phyloP scores from a whole-genome alignment of 2,113 vertebrate species.

The Siphamia tubifer region DNA sequence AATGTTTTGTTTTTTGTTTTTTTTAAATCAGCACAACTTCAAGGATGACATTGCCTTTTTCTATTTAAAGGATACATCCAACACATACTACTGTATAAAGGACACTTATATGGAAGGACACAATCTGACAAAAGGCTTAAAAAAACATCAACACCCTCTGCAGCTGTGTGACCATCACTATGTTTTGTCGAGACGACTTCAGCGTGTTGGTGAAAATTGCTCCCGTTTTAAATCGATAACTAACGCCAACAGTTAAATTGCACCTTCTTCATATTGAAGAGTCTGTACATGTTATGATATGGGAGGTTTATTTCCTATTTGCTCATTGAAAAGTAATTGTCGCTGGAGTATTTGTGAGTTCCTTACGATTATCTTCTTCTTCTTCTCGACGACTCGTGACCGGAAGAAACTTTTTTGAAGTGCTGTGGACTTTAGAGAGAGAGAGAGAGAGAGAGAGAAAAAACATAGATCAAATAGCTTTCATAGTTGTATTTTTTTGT shows the following conservation, averaged over 20 bases:
- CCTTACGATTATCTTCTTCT: slow-evolving; percentile 37
- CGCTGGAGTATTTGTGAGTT: slow-evolving; percentile 45
- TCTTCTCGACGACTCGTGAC: slow-evolving; percentile 20
- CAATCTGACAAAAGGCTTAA: background rate
- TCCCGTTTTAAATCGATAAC: slow-evolving; percentile 27
- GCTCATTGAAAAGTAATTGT: slow-evolving; percentile 33
- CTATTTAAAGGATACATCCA: background rate
- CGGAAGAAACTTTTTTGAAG: slow-evolving; percentile 27
- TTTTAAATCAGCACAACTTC: too few species aligned
- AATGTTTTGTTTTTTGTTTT: too few species aligned
- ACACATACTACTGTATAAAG: slow-evolving; percentile 16
- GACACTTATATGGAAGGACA: background rate
- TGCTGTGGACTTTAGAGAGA: slow-evolving; percentile 15
- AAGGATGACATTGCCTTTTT: background rate
- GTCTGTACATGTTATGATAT: slow-evolving; percentile 64
- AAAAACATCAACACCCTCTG: background rate
- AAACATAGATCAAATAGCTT: slow-evolving; percentile 1
- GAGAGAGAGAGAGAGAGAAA: background rate
- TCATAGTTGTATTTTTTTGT: slow-evolving; percentile 23
- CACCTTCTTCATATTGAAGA: slow-evolving; percentile 77
- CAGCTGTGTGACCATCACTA: background rate
- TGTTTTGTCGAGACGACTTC: slow-evolving; percentile 12
- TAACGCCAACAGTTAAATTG: slow-evolving; percentile 10
- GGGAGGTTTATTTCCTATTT: slow-evolving; percentile 58
- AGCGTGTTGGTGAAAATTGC: slow-evolving; percentile 24